Base-by-base conservation (phyloP, 2,888 invertebrate species). In the Euphydryas editha region DNA sequence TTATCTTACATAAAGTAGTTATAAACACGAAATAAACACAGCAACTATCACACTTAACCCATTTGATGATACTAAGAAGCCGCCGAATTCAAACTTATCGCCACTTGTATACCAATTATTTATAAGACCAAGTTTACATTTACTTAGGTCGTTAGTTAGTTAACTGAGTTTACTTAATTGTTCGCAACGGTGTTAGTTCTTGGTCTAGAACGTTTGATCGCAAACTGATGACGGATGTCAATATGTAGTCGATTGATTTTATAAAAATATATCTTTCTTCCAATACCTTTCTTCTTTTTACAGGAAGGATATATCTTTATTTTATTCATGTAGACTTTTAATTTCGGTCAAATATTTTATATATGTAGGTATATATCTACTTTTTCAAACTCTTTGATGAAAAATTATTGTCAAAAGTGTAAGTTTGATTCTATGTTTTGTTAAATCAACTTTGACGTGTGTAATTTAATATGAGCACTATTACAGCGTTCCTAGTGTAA, bases 101-200 rank as follows among this genome's bases (percentile, higher is more conserved):
- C 39, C 61, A 59, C 64, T 68, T 64, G 71, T 73, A 68, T 59
- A 67, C 69, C 71, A 71, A 73, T 73, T 74, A 76, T 73, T 73
- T 74, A 76, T 73, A 72, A 73, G 73, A 73, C 67, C 65, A 72
- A 77, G 76, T 77, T 76, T 70, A 62, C 72, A 68, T 73, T 69
- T 59, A 75, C 73, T 76, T 73, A 66, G 74, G 69, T 69, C 71
- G 75, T 75, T 78, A 74, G 76, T 76, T 75, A 73, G 71, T 74
- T 66, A 62, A 65, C 59, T 62, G 49, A 56, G 64, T 62, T 69
- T 64, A 67, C 65, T 70, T 70, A 67, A 70, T 67, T 57, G 64
- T 57, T 70, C 49, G 44, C 59, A 64, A 57, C 37, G 47, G 58
- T 47, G 61, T 63, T 64, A 62, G 60, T 54, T 65, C 57, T 64